Evolutionary conservation across 1,140 invertebrate species (phyloP), one percentile per base, ranked within the genome.

Genomic region (Rhopalosiphum maidis): DNA sequence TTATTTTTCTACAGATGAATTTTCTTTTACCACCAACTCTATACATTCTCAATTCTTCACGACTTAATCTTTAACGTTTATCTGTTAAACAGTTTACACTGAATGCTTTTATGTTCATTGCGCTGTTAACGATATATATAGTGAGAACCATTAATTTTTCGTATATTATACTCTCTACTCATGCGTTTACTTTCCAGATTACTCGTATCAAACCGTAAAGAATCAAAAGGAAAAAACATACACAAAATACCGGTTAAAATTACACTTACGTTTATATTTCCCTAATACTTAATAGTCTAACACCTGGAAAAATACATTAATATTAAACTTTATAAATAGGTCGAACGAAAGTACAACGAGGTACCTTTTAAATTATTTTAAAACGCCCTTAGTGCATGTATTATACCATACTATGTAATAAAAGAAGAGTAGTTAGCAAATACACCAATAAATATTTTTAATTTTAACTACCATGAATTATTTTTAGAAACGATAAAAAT

Each of bases 61-160:
- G 37, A 83, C 83, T 86, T 87, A 46, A 87, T 48, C 41, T 87
- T 48, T 46, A 87, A 48, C 43, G 15, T 87, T 48, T 87, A 87
- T 87, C 86, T 87, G 30, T 30, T 48, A 37, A 87, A 87, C 86
- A 87, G 86, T 48, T 87, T 48, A 87, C 43, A 87, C 86, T 48
- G 86, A 87, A 87, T 48, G 86, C 43, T 37, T 87, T 87, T 87
- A 87, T 87, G 83, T 87, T 48, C 43, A 87, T 87, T 48, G 86
- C 30, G 43, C 43, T 87, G 86, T 87, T 25, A 87, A 30, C 48
- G 43, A 87, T 46, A 87, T 86, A 83, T 83, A 87, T 87, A n/a
- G 43, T n/a, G 18, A 86, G 86, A 87, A 87, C 86, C 86, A 87
- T 87, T 87, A 87, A 87, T 87, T 48, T 87, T 87, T 87, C 43